These are phyloP conservation scores for Pagetopsis macropterus DNA, from an alignment of 2,797 vertebrate genomes.

Conservation along the genomic window DNA sequence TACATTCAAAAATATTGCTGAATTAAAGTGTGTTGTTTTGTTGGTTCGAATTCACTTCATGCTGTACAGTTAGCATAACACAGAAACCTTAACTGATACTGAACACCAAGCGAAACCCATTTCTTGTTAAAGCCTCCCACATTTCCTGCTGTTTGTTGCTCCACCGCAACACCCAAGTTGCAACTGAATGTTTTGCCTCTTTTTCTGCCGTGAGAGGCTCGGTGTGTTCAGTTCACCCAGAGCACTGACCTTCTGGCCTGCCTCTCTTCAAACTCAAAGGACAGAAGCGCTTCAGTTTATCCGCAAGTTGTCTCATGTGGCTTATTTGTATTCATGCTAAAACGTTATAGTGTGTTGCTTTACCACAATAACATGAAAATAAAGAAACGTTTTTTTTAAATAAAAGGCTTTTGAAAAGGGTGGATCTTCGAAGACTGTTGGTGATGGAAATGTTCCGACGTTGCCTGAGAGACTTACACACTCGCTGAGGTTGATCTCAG, in stretches of 20 bases:
- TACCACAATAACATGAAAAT: constrained; percentile 46
- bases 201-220: constrained; percentile 21
- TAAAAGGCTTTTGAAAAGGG: constrained; percentile 14
- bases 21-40: constrained; percentile 7
- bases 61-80: constrained; percentile 69
- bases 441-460: constrained; percentile 52
- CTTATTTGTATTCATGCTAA: constrained; percentile 39
- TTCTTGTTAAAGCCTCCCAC: constrained; percentile 90
- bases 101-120: constrained; percentile 81
- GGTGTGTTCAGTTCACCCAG: constrained; percentile 19
- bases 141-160: constrained; percentile 86
- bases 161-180: constrained; percentile 78
- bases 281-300: constrained; percentile 47
- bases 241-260: constrained; percentile 41
- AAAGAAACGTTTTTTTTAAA: constrained; percentile 25
- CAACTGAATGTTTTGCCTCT: constrained; percentile 69
- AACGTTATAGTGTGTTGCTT: constrained; percentile 54
- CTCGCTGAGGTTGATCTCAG: constrained; percentile 8
- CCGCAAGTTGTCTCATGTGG: constrained; percentile 32
- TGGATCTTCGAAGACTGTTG: constrained; percentile 41
- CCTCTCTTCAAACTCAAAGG: constrained; percentile 37
- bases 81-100: constrained; percentile 72
- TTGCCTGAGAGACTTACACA: not conserved
- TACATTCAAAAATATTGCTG: not conserved
- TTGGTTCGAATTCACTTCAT: constrained; percentile 37